Conservation (phyloP, 2,888 invertebrate genomes). For the Brachyopa scutellaris region DNA sequence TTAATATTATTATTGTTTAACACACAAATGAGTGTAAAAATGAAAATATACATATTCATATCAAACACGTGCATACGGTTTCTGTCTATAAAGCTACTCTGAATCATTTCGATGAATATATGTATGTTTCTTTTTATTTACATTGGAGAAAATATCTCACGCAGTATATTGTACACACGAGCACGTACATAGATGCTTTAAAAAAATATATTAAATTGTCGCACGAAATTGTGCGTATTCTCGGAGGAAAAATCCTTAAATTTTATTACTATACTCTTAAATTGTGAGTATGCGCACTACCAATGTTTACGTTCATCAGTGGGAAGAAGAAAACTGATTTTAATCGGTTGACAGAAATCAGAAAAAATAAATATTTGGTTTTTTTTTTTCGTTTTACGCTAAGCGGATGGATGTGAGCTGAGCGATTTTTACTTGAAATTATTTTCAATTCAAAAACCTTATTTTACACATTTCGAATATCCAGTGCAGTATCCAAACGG, state of each 20-base stretch:
- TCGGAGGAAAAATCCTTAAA: conserved; percentile 12
- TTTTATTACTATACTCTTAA: background rate
- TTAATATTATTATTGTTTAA: background rate
- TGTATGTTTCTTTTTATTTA: conserved; percentile 1
- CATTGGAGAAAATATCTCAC: background rate
- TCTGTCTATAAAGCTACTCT: background rate
- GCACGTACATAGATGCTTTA: too few relatives aligned
- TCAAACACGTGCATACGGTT: conserved; percentile 23
- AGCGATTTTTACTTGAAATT: background rate
- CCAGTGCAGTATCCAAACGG: too few relatives aligned
- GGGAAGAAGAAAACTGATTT: background rate
- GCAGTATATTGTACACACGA: background rate
- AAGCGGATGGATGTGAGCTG: background rate
- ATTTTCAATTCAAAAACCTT: background rate
- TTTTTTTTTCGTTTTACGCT: background rate
- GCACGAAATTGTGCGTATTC: background rate
- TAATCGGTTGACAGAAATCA: background rate
- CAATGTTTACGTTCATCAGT: conserved; percentile 7
- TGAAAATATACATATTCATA: background rate
- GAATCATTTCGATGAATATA: too few relatives aligned
- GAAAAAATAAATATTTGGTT: conserved; percentile 1
- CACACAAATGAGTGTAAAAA: background rate
- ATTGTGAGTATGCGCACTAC: conserved; percentile 5
- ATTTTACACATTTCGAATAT: too few relatives aligned
- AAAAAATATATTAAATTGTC: background rate